Conservation (phyloP, 2,113 vertebrate genomes). For the Sisor rabdophorus region DNA sequence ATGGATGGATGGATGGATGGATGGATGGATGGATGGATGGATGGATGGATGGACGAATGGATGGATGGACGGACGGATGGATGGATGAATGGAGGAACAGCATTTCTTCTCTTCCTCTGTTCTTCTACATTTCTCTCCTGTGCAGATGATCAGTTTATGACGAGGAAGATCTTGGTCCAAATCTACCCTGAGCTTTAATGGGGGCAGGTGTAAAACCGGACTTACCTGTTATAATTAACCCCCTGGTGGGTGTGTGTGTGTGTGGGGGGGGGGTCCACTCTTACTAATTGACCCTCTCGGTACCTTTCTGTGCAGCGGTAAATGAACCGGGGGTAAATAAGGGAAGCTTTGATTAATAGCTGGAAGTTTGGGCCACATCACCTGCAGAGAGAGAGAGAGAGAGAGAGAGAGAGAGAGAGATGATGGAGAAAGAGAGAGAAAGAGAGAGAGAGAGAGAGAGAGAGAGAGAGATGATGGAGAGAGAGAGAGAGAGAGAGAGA, state of each 20-base stretch:
- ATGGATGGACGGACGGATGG: too few relatives aligned
- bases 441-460: constrained; percentile 44
- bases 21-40: too few relatives aligned
- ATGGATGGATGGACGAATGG: too few relatives aligned
- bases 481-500: background rate
- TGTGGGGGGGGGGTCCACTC: constrained; percentile 75
- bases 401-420: constrained; percentile 47
- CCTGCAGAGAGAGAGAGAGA: constrained; percentile 53
- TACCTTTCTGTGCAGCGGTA: constrained; percentile 81
- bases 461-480: constrained; percentile 50
- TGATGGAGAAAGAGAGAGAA: constrained; percentile 46
- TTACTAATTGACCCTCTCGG: constrained; percentile 92
- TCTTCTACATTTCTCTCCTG: too few relatives aligned
- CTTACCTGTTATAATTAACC: constrained; percentile 86
- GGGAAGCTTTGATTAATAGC: constrained; percentile 87
- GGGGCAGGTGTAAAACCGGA: constrained; percentile 55
- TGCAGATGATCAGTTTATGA: background rate
- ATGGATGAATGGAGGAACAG: too few relatives aligned
- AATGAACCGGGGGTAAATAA: constrained; percentile 87
- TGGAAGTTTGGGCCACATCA: constrained; percentile 72
- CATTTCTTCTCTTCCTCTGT: too few relatives aligned
- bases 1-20: too few relatives aligned
- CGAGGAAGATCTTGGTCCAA: background rate
- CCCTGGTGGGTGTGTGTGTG: constrained; percentile 75
- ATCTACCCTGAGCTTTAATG: background rate